These are phyloP conservation scores for Hypsibius dujardini DNA, from an alignment of 1,140 invertebrate species.

Conservation along the genomic window DNA sequence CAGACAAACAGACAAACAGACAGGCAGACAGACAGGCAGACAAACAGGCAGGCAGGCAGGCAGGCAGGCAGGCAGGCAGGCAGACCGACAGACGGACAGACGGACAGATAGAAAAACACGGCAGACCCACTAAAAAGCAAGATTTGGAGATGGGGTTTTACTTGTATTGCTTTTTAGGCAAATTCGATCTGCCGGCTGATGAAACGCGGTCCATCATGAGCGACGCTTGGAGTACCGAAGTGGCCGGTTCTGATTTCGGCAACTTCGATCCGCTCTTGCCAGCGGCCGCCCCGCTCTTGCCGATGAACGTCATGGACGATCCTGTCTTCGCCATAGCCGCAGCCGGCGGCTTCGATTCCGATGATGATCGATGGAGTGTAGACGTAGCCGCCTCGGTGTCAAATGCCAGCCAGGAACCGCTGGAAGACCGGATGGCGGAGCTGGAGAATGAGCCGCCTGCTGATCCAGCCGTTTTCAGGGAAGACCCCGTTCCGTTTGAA, in stretches of 20 bases:
- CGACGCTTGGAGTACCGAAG: slow-evolving; percentile 93
- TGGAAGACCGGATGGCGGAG: slow-evolving; percentile 3
- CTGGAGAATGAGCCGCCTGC: background rate
- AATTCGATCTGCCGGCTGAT: slow-evolving; percentile 40
- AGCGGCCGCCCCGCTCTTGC: background rate
- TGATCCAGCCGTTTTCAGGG: too few relatives aligned
- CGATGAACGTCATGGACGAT: background rate
- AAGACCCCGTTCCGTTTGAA: too few relatives aligned
- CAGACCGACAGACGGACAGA: too few relatives aligned
- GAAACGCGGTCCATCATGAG: slow-evolving; percentile 86
- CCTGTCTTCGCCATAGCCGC: slow-evolving; percentile 9
- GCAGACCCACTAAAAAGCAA: too few relatives aligned
- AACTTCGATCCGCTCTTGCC: background rate
- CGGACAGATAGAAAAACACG: too few relatives aligned
- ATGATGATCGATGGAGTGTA: slow-evolving; percentile 16
- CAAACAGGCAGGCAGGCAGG: too few relatives aligned
- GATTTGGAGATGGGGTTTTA: too few relatives aligned
- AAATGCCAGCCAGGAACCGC: slow-evolving; percentile 16
- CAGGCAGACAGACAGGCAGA: too few relatives aligned
- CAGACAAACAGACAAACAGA: too few relatives aligned
- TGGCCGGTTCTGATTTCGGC: slow-evolving; percentile 29
- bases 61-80: too few relatives aligned
- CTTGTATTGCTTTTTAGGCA: slow-evolving; percentile 98
- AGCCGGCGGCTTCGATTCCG: slow-evolving; percentile 10
- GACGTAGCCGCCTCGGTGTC: slow-evolving; percentile 11